These are phyloP conservation scores for Esox masquinongy DNA, from an alignment of 2,797 vertebrate species.

Conservation along the genomic window DNA sequence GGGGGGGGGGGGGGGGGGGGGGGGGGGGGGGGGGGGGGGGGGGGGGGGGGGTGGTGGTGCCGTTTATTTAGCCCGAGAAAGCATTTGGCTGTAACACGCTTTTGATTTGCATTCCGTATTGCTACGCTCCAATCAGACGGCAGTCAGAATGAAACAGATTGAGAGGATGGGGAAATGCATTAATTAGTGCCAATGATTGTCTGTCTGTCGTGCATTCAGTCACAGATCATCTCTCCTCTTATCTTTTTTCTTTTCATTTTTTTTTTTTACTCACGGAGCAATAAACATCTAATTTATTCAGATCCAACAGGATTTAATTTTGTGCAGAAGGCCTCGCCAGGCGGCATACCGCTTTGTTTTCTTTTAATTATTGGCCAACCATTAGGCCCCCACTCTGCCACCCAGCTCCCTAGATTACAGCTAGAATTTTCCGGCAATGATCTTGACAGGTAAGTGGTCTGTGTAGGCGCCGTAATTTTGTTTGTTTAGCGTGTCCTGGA, in stretches of 20 bases:
- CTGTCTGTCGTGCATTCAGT: constrained; percentile 16
- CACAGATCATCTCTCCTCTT: constrained; percentile 43
- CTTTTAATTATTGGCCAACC: constrained; percentile 57
- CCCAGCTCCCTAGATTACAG: constrained; percentile 45
- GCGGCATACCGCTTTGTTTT: constrained; percentile 49
- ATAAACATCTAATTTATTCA: constrained; percentile 59
- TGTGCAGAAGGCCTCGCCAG: constrained; percentile 36
- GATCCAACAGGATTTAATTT: constrained; percentile 58
- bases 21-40: neutral
- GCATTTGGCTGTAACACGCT: constrained; percentile 38
- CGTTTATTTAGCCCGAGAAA: constrained; percentile 38
- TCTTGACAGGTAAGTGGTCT: constrained; percentile 51
- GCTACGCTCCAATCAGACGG: constrained; percentile 41
- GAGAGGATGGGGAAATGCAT: constrained; percentile 44
- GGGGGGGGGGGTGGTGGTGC: neutral
- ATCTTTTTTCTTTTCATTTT: constrained; percentile 1
- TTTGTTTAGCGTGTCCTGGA: constrained; percentile 51
- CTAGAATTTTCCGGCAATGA: constrained; percentile 42
- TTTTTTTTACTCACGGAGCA: constrained; percentile 26
- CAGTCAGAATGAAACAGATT: constrained; percentile 34
- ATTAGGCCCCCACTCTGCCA: constrained; percentile 40
- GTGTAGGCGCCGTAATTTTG: constrained; percentile 45
- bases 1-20: neutral
- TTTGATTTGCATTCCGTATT: constrained; percentile 51
- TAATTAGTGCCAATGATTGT: constrained; percentile 36